phyloP scores from a whole-genome alignment of 2,797 vertebrate species.

The Hozukius guyotensis region DNA sequence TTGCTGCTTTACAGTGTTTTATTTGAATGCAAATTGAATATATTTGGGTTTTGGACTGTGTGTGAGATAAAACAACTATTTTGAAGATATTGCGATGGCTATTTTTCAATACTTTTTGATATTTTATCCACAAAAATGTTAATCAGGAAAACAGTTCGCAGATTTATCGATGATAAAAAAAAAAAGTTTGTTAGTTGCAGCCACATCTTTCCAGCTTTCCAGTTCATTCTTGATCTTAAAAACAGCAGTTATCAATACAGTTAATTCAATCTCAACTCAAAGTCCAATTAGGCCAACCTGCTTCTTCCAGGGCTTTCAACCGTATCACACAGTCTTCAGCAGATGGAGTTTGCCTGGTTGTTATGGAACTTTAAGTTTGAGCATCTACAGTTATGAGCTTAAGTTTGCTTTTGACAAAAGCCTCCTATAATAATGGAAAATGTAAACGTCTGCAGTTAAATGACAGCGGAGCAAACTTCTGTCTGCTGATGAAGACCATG shows the following conservation, averaged over 20 bases:
- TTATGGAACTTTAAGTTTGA: neutral
- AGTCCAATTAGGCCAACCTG: neutral
- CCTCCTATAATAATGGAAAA: neutral
- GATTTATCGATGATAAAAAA: too few species aligned
- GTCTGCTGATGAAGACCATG: neutral
- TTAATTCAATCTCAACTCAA: neutral
- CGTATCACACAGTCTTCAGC: neutral
- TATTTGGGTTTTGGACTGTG: neutral
- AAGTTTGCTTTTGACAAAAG: neutral
- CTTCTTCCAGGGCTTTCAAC: neutral
- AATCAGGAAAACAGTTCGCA: too few species aligned
- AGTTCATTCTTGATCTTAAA: neutral
- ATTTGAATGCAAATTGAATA: too few species aligned
- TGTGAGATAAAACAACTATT: neutral
- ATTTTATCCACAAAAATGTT: neutral
- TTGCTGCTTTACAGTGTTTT: too few species aligned
- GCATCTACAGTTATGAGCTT: neutral
- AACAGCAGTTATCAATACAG: neutral
- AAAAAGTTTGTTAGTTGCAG: too few species aligned
- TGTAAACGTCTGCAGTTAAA: neutral
- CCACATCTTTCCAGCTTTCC: neutral
- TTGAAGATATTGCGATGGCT: neutral
- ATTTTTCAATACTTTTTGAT: neutral
- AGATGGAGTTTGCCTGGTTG: neutral
- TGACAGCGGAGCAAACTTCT: neutral